Conservation (phyloP, 2,888 invertebrate genomes). For the Autographa gamma region DNA sequence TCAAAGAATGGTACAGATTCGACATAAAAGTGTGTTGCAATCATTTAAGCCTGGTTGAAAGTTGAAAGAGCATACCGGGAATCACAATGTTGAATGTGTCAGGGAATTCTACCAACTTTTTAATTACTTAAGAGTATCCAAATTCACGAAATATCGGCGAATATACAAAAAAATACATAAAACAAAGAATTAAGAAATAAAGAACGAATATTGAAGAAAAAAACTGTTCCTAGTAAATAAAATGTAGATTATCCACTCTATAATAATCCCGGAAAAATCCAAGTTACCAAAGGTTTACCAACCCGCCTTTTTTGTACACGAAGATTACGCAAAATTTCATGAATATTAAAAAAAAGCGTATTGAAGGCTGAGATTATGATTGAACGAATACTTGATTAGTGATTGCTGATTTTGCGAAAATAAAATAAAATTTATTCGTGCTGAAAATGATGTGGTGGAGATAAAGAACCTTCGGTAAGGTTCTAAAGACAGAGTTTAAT, state of each 20-base stretch:
- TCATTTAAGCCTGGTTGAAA: no score
- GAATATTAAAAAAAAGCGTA: constrained; percentile 60
- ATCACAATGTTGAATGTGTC: no score
- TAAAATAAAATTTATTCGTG: constrained; percentile 55
- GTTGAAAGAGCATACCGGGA: no score
- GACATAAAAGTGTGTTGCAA: no score
- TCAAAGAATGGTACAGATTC: no score
- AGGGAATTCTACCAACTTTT: no score
- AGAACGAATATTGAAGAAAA: no score
- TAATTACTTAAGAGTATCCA: no score
- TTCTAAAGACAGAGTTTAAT: constrained; percentile 52
- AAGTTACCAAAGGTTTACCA: constrained; percentile 52
- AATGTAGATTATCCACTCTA: constrained; percentile 16
- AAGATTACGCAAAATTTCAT: constrained; percentile 57
- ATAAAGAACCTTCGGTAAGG: constrained; percentile 27
- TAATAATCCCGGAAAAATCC: constrained; percentile 20
- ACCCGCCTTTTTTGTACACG: constrained; percentile 41
- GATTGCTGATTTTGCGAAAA: constrained; percentile 59
- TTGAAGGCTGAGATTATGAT: constrained; percentile 58
- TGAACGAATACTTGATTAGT: constrained; percentile 68
- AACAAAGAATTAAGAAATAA: no score
- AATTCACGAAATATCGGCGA: no score
- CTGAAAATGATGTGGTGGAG: constrained; percentile 48
- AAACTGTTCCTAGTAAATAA: no score
- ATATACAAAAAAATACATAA: no score